Evolutionary conservation across 2,113 vertebrate genomes (phyloP).

Genomic region (Oncorhynchus keta): DNA sequence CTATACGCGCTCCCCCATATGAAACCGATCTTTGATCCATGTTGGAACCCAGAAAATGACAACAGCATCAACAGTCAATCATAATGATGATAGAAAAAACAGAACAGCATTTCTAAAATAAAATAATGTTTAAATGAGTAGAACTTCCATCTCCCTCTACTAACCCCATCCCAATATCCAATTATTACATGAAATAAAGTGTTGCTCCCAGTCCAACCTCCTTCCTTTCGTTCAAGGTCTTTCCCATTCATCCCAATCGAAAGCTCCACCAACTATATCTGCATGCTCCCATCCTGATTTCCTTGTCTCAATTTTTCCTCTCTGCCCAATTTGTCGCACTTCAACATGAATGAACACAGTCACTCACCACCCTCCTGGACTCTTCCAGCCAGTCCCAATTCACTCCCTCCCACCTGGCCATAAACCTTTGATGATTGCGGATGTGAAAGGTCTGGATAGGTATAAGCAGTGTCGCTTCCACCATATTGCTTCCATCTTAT

Average conservation of each 20-base stretch:
- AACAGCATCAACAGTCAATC: slow-evolving; percentile 25
- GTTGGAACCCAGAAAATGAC: slow-evolving; percentile 32
- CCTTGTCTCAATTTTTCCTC: neutral
- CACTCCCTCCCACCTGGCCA: neutral
- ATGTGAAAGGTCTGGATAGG: too few relatives aligned
- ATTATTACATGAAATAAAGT: slow-evolving; percentile 30
- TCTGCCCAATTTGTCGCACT: slow-evolving; percentile 16
- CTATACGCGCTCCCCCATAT: neutral
- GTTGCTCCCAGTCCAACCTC: slow-evolving; percentile 21
- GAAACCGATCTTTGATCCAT: slow-evolving; percentile 24
- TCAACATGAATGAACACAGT: slow-evolving; percentile 36
- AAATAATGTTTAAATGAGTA: slow-evolving; percentile 45
- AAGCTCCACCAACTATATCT: slow-evolving; percentile 1
- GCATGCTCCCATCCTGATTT: neutral
- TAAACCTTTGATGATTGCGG: neutral
- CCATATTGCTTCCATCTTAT: neutral
- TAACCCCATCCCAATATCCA: slow-evolving; percentile 13
- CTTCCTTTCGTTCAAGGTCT: neutral
- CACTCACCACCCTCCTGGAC: neutral
- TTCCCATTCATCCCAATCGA: slow-evolving; percentile 7
- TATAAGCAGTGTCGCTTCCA: too few relatives aligned
- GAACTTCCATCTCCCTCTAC: slow-evolving; percentile 12
- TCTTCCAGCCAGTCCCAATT: neutral
- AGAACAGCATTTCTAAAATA: slow-evolving; percentile 43
- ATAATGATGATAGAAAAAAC: slow-evolving; percentile 41